These are phyloP conservation scores for Copsychus sechellarum DNA, from an alignment of 2,113 vertebrate genomes.

Conservation along the genomic window DNA sequence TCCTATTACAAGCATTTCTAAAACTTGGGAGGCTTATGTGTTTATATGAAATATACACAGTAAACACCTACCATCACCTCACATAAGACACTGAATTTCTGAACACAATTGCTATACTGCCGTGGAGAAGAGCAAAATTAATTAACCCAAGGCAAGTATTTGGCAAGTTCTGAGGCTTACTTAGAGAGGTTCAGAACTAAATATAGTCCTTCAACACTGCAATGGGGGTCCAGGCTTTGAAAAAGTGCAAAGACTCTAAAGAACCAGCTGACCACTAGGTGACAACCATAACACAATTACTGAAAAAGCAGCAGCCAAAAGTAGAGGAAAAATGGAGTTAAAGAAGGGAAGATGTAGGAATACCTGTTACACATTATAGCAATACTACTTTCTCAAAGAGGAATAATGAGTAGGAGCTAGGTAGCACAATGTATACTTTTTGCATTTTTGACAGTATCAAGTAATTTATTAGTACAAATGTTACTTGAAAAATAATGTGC, in stretches of 20 bases:
- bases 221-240: neutral
- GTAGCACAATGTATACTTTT: accelerated
- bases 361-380: accelerated
- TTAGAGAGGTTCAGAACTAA: neutral
- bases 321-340: neutral
- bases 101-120: neutral
- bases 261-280: accelerated
- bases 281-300: neutral
- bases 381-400: neutral
- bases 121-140: neutral
- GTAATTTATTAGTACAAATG: neutral
- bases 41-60: neutral
- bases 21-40: neutral
- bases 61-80: neutral
- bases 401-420: neutral
- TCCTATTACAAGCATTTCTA: neutral
- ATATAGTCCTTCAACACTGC: neutral
- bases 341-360: neutral
- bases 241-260: neutral
- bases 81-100: neutral
- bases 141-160: neutral
- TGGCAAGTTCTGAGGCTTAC: neutral
- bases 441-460: neutral
- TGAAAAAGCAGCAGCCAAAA: neutral
- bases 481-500: neutral